These are phyloP conservation scores for Amblyopsis hoosieri DNA, from an alignment of 2,797 vertebrate genomes.

Conservation along the genomic window DNA sequence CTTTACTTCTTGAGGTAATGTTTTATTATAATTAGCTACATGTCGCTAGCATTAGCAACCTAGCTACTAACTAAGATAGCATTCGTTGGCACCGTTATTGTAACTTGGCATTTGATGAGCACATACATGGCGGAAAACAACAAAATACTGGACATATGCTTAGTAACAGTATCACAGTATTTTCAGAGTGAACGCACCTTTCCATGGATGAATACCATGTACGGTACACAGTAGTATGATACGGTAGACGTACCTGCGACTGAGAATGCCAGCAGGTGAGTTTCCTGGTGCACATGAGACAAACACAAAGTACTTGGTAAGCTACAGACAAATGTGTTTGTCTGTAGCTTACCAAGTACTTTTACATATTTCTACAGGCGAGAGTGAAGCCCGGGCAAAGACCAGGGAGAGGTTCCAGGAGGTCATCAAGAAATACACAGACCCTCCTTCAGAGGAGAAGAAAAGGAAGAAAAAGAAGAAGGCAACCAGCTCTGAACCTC, in stretches of 20 bases:
- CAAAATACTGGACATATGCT: not conserved
- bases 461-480: constrained; percentile 81
- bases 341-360: not conserved
- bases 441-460: constrained; percentile 74
- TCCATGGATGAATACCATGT: constrained; percentile 18
- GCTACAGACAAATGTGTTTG: no score
- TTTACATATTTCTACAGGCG: constrained; percentile 70
- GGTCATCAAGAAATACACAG: constrained; percentile 83
- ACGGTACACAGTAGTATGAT: constrained; percentile 4
- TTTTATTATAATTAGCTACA: not conserved
- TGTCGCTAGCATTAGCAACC: constrained; percentile 2
- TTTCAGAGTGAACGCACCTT: constrained; percentile 30
- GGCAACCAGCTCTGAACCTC: constrained; percentile 71
- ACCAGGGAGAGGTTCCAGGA: constrained; percentile 90
- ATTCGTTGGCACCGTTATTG: not conserved
- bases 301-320: not conserved
- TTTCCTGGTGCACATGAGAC: not conserved
- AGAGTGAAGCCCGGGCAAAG: constrained; percentile 88
- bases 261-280: constrained; percentile 70
- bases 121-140: not conserved
- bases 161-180: constrained; percentile 8
- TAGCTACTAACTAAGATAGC: constrained; percentile 13
- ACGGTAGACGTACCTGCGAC: constrained; percentile 40
- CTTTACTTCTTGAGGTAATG: not conserved
- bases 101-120: not conserved